A percentile compares a stretch with the other conserved stretches of the same genome.
Evolutionary conservation across 2,797 vertebrate genomes (phyloP).

Genomic region (Sebastes matsubarae): DNA sequence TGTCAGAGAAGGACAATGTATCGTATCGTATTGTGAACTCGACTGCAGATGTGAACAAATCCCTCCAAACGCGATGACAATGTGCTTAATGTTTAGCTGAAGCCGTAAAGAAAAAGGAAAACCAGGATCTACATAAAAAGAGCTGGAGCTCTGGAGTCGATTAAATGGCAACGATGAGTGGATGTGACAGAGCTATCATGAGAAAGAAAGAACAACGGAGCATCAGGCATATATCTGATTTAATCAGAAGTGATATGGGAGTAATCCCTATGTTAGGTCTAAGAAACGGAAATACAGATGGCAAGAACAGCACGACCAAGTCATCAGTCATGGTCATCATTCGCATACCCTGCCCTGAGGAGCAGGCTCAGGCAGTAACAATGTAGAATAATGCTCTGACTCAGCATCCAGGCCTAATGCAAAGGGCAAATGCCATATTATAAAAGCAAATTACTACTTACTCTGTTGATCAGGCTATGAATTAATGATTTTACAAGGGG

Average conservation of each 20-base stretch:
- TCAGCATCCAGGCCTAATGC: conserved; percentile 58
- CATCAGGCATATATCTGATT: conserved; percentile 60
- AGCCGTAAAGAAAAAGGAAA: conserved; percentile 33
- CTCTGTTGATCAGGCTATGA: conserved; percentile 59
- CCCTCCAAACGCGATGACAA: conserved; percentile 11
- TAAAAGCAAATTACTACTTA: conserved; percentile 60
- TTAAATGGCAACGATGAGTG: conserved; percentile 64
- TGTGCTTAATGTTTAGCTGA: conserved; percentile 31
- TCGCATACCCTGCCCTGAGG: conserved; percentile 44
- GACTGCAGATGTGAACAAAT: conserved; percentile 39
- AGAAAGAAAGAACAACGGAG: conserved; percentile 48
- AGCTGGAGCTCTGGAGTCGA: conserved; percentile 33
- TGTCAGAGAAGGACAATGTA: neutral
- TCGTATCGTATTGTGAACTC: neutral
- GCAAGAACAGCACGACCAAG: conserved; percentile 52
- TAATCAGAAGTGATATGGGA: conserved; percentile 64
- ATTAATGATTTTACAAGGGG: conserved; percentile 62
- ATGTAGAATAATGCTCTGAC: conserved; percentile 51
- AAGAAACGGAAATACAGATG: conserved; percentile 53
- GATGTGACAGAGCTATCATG: conserved; percentile 64
- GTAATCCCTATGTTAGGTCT: conserved; percentile 49
- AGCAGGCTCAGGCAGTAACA: conserved; percentile 41
- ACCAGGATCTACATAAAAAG: conserved; percentile 19
- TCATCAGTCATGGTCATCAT: conserved; percentile 63
- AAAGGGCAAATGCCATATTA: conserved; percentile 74